Percentiles rank a stretch among this genome's conserved stretches.
Conservation (phyloP, 2,797 vertebrate species). For the Sus cebifrons region DNA sequence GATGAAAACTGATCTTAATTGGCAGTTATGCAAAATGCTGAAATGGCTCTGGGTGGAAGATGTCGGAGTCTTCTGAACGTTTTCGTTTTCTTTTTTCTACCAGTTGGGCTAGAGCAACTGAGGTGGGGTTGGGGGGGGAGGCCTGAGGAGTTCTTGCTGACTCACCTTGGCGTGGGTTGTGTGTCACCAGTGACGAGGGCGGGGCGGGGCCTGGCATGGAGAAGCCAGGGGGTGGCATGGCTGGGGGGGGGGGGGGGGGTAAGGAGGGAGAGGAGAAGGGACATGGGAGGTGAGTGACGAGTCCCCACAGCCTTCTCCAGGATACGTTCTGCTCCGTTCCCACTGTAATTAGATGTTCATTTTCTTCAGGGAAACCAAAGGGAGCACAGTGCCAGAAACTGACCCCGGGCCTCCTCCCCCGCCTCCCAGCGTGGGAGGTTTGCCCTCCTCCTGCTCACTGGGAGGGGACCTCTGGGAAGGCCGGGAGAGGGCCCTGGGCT, state of each 20-base stretch:
- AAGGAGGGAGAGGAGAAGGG: not conserved
- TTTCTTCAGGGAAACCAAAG: not conserved
- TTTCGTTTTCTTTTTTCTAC: not conserved
- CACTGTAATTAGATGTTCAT: not conserved
- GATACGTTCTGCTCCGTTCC: not conserved
- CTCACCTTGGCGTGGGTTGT: not conserved
- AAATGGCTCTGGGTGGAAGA: not conserved
- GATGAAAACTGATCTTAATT: not conserved
- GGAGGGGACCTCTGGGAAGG: not conserved
- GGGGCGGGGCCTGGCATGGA: rapidly evolving
- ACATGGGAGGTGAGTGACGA: not conserved
- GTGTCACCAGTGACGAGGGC: not conserved
- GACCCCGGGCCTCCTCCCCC: rapidly evolving
- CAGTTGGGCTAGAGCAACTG: not conserved
- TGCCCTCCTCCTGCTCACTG: not conserved
- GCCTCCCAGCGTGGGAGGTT: not conserved
- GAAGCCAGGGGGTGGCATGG: not conserved
- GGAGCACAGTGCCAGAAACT: not conserved
- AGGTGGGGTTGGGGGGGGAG: rapidly evolving
- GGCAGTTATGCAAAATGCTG: not conserved
- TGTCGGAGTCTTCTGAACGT: not conserved
- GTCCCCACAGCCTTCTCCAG: not conserved
- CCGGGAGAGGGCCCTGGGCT: not conserved
- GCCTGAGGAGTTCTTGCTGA: not conserved
- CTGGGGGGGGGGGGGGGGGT: rapidly evolving